A percentile compares a stretch with the other conserved stretches of the same genome.
phyloP scores from a whole-genome alignment of 2,797 vertebrate genomes.

The Strix occidentalis region DNA sequence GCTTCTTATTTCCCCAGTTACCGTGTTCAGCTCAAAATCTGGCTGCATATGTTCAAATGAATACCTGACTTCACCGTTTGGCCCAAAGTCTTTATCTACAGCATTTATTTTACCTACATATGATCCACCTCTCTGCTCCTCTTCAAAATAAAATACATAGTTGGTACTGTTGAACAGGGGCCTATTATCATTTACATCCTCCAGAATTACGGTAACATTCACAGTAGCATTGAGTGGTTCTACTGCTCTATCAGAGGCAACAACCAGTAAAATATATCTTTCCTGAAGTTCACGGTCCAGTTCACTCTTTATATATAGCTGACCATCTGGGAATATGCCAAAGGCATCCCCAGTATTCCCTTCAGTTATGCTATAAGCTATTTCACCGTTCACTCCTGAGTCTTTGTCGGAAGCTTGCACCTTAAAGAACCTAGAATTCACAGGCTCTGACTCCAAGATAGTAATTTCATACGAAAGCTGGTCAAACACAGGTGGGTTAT shows the following conservation, averaged over 20 bases:
- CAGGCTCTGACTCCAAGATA: constrained; percentile 91
- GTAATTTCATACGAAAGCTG: constrained; percentile 96
- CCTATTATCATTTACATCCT: constrained; percentile 96
- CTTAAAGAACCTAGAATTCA: constrained; percentile 96
- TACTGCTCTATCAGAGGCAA: constrained; percentile 91
- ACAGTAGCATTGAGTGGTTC: constrained; percentile 90
- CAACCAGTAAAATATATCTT: constrained; percentile 86
- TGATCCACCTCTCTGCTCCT: constrained; percentile 89
- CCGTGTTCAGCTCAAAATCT: constrained; percentile 90
- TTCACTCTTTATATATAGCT: constrained; percentile 94
- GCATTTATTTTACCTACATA: constrained; percentile 88
- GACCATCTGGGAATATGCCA: constrained; percentile 96
- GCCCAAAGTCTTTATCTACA: constrained; percentile 92
- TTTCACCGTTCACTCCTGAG: constrained; percentile 93
- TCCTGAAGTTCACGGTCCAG: constrained; percentile 95
- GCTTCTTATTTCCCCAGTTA: constrained; percentile 89
- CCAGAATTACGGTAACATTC: constrained; percentile 91
- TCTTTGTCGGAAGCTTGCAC: constrained; percentile 94
- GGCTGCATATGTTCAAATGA: constrained; percentile 88
- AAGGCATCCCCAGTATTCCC: constrained; percentile 91
- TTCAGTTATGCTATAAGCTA: constrained; percentile 87
- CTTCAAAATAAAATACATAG: constrained; percentile 95
- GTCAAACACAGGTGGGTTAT: constrained; percentile 93
- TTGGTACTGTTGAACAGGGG: constrained; percentile 97
- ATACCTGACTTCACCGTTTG: constrained; percentile 93